These are phyloP conservation scores for Diarsia dahlii DNA, from an alignment of 2,888 invertebrate species.

Conservation along the genomic window DNA sequence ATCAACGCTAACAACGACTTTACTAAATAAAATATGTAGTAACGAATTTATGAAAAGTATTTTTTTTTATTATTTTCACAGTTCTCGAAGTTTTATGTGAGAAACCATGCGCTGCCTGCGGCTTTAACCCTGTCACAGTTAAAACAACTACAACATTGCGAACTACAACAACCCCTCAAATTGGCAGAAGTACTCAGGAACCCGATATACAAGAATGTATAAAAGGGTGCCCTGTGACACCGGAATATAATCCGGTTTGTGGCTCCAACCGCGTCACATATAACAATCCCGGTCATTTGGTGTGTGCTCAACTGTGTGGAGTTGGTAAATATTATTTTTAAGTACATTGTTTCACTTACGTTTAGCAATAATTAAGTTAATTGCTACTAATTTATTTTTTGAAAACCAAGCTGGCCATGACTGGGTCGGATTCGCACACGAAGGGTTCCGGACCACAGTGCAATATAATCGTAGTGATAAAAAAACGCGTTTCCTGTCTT, in stretches of 20 bases:
- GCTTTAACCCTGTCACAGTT: constrained; percentile 8
- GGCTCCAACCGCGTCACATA: constrained; percentile 83
- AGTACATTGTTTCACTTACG: neutral
- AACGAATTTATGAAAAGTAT: neutral
- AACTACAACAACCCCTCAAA: constrained; percentile 3
- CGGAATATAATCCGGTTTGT: constrained; percentile 86
- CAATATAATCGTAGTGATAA: neutral
- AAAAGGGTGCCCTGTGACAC: constrained; percentile 74
- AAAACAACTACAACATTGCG: constrained; percentile 24
- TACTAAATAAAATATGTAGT: neutral
- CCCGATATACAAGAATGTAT: constrained; percentile 52
- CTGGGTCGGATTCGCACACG: neutral
- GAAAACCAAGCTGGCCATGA: neutral
- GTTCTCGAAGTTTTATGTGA: constrained; percentile 56
- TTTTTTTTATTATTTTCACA: constrained; percentile 27
- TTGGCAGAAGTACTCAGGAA: constrained; percentile 15
- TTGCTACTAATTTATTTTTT: neutral
- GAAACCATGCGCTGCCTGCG: constrained; percentile 52
- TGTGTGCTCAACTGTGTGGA: constrained; percentile 83
- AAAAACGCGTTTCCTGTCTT: neutral
- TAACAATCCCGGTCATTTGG: constrained; percentile 77
- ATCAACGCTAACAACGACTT: no score
- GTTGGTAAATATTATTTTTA: constrained; percentile 70
- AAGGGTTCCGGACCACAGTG: neutral
- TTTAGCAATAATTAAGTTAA: neutral